These are phyloP conservation scores for Dione vanillae DNA, from an alignment of 2,888 invertebrate species.

Conservation along the genomic window DNA sequence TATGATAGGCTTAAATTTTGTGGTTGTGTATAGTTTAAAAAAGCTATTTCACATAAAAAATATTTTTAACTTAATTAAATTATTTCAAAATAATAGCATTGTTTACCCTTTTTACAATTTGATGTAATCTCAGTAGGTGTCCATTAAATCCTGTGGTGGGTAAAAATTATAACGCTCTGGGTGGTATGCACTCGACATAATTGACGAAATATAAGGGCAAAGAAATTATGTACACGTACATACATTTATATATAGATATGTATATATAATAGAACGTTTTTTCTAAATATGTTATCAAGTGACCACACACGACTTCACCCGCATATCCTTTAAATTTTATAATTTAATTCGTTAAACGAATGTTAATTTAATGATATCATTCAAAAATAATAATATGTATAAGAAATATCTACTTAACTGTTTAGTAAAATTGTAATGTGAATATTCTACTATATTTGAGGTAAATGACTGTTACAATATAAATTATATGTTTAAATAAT, in stretches of 20 bases:
- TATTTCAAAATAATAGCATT: slow-evolving; percentile 42
- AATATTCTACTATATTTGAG: too few relatives aligned
- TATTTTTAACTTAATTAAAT: neutral
- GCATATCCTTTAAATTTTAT: too few relatives aligned
- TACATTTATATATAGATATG: neutral
- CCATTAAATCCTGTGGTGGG: slow-evolving; percentile 63
- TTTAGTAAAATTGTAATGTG: too few relatives aligned
- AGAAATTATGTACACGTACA: slow-evolving; percentile 9
- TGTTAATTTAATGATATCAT: too few relatives aligned
- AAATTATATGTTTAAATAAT: too few relatives aligned
- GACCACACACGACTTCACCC: too few relatives aligned
- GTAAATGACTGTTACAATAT: too few relatives aligned
- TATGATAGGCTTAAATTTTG: slow-evolving; percentile 32
- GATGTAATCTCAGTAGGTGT: slow-evolving; percentile 58
- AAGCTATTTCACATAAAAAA: neutral
- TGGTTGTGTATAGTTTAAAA: neutral
- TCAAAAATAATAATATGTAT: too few relatives aligned
- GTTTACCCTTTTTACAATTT: slow-evolving; percentile 58
- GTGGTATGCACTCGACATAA: slow-evolving; percentile 53
- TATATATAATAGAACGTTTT: too few relatives aligned
- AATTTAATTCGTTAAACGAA: too few relatives aligned
- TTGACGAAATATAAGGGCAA: slow-evolving; percentile 41
- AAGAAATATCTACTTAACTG: too few relatives aligned
- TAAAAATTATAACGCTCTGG: slow-evolving; percentile 70
- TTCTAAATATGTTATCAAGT: too few relatives aligned